Evolutionary conservation across 2,888 invertebrate genomes (phyloP).

Genomic region (Parthenolecanium corni): DNA sequence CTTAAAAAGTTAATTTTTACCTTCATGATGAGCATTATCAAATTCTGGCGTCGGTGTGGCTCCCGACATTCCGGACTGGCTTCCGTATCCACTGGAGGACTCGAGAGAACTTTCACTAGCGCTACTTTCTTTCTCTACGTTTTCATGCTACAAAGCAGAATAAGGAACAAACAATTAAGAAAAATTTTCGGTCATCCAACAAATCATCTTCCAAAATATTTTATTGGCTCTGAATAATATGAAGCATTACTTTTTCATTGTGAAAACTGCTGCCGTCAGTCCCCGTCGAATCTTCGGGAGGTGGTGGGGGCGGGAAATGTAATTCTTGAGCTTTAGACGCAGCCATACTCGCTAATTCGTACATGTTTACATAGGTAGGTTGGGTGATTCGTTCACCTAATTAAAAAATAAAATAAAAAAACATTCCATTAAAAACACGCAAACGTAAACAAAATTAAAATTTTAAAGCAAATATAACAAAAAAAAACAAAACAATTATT

Average conservation of each 20-base stretch:
- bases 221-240: background rate
- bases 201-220: background rate
- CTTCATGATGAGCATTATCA: conserved; percentile 22
- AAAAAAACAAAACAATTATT: background rate
- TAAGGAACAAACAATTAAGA: background rate
- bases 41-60: conserved; percentile 31
- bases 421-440: background rate
- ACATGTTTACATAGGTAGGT: conserved; percentile 86
- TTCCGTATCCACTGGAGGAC: conserved; percentile 64
- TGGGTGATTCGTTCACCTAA: conserved; percentile 43
- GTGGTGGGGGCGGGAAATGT: conserved; percentile 36
- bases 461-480: too few species aligned
- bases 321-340: conserved; percentile 57
- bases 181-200: background rate
- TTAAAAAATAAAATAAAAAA: conserved; percentile 30
- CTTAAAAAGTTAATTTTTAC: conserved; percentile 1
- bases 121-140: conserved; percentile 44
- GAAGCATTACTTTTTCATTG: conserved; percentile 13
- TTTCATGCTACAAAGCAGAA: conserved; percentile 36
- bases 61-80: conserved; percentile 56
- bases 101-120: conserved; percentile 63
- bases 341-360: conserved; percentile 71
- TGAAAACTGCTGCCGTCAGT: conserved; percentile 1
- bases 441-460: background rate
- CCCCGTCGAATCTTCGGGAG: conserved; percentile 4